Conservation (phyloP, 2,888 invertebrate species). For the Amphipyra berbera region DNA sequence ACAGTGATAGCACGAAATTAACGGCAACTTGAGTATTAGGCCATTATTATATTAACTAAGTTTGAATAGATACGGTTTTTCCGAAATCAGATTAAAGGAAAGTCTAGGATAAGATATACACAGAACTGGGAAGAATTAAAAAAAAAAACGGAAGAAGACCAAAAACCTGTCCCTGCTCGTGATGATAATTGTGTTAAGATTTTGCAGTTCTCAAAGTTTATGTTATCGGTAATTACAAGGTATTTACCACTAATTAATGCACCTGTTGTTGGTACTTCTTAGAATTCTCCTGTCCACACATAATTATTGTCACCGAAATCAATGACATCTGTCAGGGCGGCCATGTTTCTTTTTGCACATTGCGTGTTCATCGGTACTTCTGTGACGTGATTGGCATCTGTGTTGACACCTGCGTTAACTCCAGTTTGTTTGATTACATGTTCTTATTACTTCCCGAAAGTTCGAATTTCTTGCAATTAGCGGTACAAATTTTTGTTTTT, state of each 20-base stretch:
- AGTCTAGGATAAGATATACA: no score
- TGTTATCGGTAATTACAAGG: no score
- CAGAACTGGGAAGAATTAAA: no score
- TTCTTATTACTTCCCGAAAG: conserved; percentile 20
- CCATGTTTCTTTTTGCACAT: conserved; percentile 37
- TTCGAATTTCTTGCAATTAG: conserved; percentile 32
- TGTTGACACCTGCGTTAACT: conserved; percentile 41
- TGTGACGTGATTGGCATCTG: conserved; percentile 32
- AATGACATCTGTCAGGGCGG: conserved; percentile 26
- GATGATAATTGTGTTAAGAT: no score
- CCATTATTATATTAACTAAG: no score
- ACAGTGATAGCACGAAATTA: no score
- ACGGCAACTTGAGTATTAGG: no score
- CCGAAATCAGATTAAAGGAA: no score
- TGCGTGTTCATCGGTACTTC: conserved; percentile 33
- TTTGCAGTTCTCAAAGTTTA: no score
- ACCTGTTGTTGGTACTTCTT: conserved; percentile 28
- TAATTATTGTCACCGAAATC: conserved; percentile 24
- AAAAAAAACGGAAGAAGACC: no score
- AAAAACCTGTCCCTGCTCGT: no score
- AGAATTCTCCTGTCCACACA: conserved; percentile 7
- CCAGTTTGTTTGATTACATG: conserved; percentile 21
- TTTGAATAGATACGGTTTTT: no score
- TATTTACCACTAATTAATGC: neutral
- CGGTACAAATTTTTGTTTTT: conserved; percentile 7